Percentiles rank a stretch among this genome's conserved stretches.
Conservation (phyloP, 1,140 invertebrate genomes). For the Papilio aristodemus region DNA sequence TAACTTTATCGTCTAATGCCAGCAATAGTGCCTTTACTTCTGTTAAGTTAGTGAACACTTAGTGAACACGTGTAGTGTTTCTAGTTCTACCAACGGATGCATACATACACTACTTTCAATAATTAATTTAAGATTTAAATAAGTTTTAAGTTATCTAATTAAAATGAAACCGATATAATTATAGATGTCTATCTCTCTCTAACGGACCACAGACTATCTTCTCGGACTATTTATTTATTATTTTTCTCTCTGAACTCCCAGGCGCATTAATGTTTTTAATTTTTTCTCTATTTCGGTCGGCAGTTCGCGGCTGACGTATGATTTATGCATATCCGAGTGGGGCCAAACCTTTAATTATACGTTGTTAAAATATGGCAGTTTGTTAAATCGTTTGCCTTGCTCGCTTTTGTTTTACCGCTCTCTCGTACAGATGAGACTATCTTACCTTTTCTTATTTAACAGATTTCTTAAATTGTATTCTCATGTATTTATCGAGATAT, state of each 20-base stretch:
- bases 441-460: slow-evolving; percentile 58
- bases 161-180: slow-evolving; percentile 19
- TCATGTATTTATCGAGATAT: slow-evolving; percentile 10
- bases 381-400: slow-evolving; percentile 74
- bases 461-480: slow-evolving; percentile 37
- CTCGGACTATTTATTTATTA: slow-evolving; percentile 36
- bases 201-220: slow-evolving; percentile 21
- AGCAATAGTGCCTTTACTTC: too few species aligned
- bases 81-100: too few species aligned
- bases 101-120: too few species aligned
- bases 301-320: slow-evolving; percentile 76
- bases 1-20: too few species aligned
- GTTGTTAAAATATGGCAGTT: slow-evolving; percentile 81
- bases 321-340: slow-evolving; percentile 79
- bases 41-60: too few species aligned
- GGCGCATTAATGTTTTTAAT: slow-evolving; percentile 75
- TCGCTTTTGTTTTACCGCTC: slow-evolving; percentile 76
- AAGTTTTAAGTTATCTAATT: neutral
- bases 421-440: slow-evolving; percentile 55
- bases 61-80: too few species aligned
- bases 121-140: too few species aligned
- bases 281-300: slow-evolving; percentile 79
- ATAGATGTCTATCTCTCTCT: slow-evolving; percentile 21
- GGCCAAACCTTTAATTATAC: slow-evolving; percentile 80
- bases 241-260: slow-evolving; percentile 58